phyloP scores from a whole-genome alignment of 2,797 vertebrate genomes.

The Leptoclinus maculatus region DNA sequence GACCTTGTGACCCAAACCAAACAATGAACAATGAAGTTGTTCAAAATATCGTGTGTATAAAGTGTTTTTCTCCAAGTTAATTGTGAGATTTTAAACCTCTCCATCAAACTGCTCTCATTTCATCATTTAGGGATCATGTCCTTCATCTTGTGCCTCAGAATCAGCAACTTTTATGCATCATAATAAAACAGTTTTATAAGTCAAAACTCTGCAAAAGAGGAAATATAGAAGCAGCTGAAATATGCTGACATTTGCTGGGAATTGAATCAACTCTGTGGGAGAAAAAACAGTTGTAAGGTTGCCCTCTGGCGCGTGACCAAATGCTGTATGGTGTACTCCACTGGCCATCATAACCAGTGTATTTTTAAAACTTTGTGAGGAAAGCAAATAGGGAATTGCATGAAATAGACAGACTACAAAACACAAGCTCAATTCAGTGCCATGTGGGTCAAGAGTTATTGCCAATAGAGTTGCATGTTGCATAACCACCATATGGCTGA shows the following conservation, averaged over 20 bases:
- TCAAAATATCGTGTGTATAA: neutral
- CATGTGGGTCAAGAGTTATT: constrained; percentile 20
- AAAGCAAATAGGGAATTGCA: neutral
- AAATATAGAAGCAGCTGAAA: neutral
- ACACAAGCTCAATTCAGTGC: neutral
- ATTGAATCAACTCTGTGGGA: constrained; percentile 3
- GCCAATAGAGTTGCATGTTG: neutral
- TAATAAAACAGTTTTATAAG: neutral
- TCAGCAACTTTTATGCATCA: neutral
- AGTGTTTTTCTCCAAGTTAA: neutral
- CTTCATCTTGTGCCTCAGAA: neutral
- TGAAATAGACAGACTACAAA: neutral
- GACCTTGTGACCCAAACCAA: neutral
- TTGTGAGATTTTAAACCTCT: neutral
- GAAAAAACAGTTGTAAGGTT: neutral
- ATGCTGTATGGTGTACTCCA: neutral
- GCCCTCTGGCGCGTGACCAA: neutral
- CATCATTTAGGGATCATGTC: neutral
- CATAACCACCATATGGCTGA: constrained; percentile 26
- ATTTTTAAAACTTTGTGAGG: neutral
- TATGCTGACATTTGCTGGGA: constrained; percentile 3
- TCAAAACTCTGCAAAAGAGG: neutral
- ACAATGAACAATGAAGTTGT: neutral
- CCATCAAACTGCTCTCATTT: neutral
- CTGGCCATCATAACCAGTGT: neutral